Evolutionary conservation across 1,140 invertebrate species (phyloP).

Genomic region (Zaprionus davidi): DNA sequence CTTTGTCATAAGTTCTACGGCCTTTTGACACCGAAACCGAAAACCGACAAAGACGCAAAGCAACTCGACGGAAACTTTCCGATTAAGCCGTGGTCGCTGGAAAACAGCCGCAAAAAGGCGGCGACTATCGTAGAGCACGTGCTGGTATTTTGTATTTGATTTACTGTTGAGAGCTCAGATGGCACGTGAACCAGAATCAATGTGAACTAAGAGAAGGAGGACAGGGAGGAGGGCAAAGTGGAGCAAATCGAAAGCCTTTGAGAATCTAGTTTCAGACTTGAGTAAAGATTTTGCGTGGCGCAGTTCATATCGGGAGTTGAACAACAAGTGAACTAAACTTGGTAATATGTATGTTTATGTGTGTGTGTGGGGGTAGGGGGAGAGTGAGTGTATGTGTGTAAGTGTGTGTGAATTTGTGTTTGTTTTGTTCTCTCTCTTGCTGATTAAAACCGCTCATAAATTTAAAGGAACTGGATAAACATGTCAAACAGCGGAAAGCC

Average conservation of each 20-base stretch:
- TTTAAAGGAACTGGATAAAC: background rate
- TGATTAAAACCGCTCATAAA: conserved; percentile 13
- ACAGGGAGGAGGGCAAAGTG: background rate
- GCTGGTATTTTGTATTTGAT: conserved; percentile 77
- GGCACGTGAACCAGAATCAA: conserved; percentile 2
- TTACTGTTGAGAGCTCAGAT: conserved; percentile 65
- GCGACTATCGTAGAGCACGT: conserved; percentile 53
- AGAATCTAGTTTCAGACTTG: conserved; percentile 21
- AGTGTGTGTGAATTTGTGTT: background rate
- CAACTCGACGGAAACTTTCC: conserved; percentile 40
- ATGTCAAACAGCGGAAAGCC: background rate
- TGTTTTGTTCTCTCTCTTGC: background rate
- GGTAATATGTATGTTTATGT: background rate
- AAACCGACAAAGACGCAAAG: conserved; percentile 20
- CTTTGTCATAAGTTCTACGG: conserved; percentile 72
- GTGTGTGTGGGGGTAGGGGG: background rate
- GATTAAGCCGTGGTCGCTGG: conserved; percentile 46
- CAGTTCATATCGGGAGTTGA: background rate
- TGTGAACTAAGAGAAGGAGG: background rate
- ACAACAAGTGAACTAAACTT: conserved; percentile 5
- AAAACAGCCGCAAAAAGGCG: conserved; percentile 10
- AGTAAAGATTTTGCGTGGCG: conserved; percentile 3
- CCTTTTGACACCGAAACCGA: conserved; percentile 49
- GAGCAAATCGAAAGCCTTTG: background rate
- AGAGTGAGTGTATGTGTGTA: background rate